Evolutionary conservation across 2,797 vertebrate genomes (phyloP).

Genomic region (Falco novaeseelandiae): DNA sequence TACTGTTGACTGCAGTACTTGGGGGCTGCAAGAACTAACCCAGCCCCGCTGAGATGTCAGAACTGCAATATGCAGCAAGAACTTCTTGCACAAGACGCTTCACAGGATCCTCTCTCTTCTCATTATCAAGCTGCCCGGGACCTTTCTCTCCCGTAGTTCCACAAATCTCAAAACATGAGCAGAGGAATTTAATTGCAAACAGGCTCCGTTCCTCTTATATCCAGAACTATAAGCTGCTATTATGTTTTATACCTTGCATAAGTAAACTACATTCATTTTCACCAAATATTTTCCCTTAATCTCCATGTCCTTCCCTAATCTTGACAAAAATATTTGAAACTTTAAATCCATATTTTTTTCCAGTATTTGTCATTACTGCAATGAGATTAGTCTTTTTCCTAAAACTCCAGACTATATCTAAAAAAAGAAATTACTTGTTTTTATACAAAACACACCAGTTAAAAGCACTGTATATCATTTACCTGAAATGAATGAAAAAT

Average conservation of each 20-base stretch:
- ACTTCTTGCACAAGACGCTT: background rate
- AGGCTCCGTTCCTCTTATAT: background rate
- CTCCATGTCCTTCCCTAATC: background rate
- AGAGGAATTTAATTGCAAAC: background rate
- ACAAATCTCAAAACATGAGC: background rate
- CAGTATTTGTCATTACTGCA: background rate
- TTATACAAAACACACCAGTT: background rate
- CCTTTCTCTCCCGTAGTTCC: background rate
- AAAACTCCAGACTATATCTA: background rate
- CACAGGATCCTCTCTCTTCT: background rate
- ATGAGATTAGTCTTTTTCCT: background rate
- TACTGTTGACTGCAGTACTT: background rate
- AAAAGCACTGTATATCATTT: background rate
- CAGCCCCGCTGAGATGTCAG: fast-evolving
- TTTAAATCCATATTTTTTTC: background rate
- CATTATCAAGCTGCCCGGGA: background rate
- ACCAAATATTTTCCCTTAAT: background rate
- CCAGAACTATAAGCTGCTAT: background rate
- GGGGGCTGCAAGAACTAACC: background rate
- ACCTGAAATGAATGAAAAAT: background rate
- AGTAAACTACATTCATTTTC: background rate
- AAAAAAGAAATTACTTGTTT: background rate
- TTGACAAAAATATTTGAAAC: background rate
- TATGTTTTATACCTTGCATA: background rate
- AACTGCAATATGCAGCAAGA: background rate